A percentile compares a stretch with the other conserved stretches of the same genome.
These are phyloP conservation scores for Choreutis nemorana DNA, from an alignment of 2,888 invertebrate genomes.

Conservation along the genomic window DNA sequence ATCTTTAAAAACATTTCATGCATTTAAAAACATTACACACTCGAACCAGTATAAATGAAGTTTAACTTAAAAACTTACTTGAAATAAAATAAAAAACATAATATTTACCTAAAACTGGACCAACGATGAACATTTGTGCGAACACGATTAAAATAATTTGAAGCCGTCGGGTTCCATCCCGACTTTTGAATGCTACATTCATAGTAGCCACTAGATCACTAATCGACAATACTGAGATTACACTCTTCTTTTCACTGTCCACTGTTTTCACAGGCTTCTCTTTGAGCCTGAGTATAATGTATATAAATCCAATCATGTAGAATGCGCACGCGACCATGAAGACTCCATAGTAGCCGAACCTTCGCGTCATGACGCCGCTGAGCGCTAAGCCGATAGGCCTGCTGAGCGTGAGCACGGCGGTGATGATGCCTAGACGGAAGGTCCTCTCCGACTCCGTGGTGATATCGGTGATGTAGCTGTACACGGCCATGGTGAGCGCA, in stretches of 20 bases:
- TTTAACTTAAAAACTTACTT: too few species aligned
- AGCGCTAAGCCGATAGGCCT: slow-evolving; percentile 61
- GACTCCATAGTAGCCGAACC: slow-evolving; percentile 56
- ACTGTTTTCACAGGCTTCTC: slow-evolving; percentile 37
- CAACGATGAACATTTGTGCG: slow-evolving; percentile 58
- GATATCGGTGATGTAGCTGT: slow-evolving; percentile 70
- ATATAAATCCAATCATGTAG: slow-evolving; percentile 49
- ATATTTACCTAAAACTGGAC: slow-evolving; percentile 55
- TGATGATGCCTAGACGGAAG: slow-evolving; percentile 68
- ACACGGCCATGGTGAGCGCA: slow-evolving; percentile 67
- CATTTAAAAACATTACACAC: too few species aligned
- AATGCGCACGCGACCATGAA: slow-evolving; percentile 49
- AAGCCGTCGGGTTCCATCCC: slow-evolving; percentile 38
- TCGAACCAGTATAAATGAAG: too few species aligned
- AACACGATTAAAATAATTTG: slow-evolving; percentile 51
- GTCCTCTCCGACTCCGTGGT: slow-evolving; percentile 68
- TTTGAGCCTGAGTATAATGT: slow-evolving; percentile 46
- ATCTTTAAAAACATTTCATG: too few species aligned
- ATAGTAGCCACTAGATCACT: slow-evolving; percentile 51
- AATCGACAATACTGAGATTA: slow-evolving; percentile 39
- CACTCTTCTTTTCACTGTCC: slow-evolving; percentile 29
- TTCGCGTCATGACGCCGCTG: slow-evolving; percentile 60
- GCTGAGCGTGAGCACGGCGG: slow-evolving; percentile 58
- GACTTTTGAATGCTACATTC: slow-evolving; percentile 45
- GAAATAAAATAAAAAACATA: slow-evolving; percentile 1